Evolutionary conservation across 2,113 vertebrate genomes (phyloP).

Genomic region (Zosterops lateralis): DNA sequence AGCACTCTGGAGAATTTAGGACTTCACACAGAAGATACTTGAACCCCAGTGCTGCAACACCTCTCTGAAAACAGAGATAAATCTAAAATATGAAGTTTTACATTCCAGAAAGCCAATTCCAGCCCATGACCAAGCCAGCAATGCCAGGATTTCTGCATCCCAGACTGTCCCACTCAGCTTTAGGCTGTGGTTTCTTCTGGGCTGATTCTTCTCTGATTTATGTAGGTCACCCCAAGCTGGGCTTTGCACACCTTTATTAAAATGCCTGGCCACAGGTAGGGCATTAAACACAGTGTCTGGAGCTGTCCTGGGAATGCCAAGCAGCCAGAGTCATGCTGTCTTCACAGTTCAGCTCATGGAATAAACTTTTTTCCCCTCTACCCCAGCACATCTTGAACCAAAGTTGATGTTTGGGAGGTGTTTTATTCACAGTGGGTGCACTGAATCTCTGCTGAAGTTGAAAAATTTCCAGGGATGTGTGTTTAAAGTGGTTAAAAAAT

Average conservation of each 20-base stretch:
- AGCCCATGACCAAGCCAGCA: background rate
- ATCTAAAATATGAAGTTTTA: background rate
- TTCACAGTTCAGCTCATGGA: background rate
- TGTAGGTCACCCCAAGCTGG: constrained; percentile 28
- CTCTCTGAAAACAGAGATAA: background rate
- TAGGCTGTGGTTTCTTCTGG: background rate
- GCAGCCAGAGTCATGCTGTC: background rate
- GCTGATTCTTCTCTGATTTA: background rate
- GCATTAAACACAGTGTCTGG: background rate
- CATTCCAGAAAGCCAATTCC: background rate
- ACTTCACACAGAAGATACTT: background rate
- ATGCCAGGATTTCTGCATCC: background rate
- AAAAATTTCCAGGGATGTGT: background rate
- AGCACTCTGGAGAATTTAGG: background rate
- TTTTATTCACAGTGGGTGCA: background rate
- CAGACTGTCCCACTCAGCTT: background rate
- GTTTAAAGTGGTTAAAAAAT: background rate
- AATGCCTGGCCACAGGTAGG: background rate
- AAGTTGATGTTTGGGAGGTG: background rate
- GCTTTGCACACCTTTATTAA: background rate
- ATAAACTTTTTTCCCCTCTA: background rate
- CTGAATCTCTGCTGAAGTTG: background rate
- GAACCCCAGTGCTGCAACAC: background rate
- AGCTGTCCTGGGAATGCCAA: background rate
- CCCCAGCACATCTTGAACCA: background rate